A percentile compares a stretch with the other conserved stretches of the same genome.
Evolutionary conservation across 2,113 vertebrate genomes (phyloP).

Genomic region (Leucoraja erinaceus): DNA sequence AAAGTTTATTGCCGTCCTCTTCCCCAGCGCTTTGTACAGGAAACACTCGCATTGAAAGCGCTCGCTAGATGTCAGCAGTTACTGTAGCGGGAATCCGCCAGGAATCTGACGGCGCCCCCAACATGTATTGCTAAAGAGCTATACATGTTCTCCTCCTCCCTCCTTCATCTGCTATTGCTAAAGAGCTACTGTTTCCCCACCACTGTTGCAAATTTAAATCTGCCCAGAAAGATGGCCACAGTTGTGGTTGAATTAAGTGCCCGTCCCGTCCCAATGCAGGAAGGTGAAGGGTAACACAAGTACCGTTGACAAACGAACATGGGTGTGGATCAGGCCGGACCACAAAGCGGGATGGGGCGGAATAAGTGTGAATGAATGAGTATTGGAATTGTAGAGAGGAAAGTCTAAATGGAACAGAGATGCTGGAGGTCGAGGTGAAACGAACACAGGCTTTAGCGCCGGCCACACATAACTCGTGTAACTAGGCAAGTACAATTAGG

Average conservation of each 20-base stretch:
- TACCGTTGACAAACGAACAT: no score
- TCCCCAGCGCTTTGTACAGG: neutral
- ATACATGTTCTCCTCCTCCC: no score
- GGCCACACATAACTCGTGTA: no score
- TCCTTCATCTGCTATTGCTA: no score
- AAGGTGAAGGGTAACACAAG: neutral
- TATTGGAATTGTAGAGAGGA: neutral
- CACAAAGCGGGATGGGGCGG: no score
- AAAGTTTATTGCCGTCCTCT: neutral
- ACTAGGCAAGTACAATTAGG: no score
- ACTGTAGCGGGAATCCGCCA: neutral
- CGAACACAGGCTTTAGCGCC: no score
- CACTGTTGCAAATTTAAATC: neutral
- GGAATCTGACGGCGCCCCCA: no score
- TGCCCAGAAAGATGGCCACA: no score
- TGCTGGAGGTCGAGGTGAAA: neutral
- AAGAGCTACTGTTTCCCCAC: neutral
- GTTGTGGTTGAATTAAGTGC: no score
- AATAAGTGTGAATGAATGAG: neutral
- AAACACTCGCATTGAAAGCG: neutral
- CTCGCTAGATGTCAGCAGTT: conserved; percentile 12
- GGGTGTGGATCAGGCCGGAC: neutral
- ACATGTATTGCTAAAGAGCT: neutral
- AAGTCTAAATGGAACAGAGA: neutral
- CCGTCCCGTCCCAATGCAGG: neutral